Percentiles rank a stretch among this genome's conserved stretches.
phyloP scores from a whole-genome alignment of 2,888 invertebrate genomes.

The Subacronicta megacephala region DNA sequence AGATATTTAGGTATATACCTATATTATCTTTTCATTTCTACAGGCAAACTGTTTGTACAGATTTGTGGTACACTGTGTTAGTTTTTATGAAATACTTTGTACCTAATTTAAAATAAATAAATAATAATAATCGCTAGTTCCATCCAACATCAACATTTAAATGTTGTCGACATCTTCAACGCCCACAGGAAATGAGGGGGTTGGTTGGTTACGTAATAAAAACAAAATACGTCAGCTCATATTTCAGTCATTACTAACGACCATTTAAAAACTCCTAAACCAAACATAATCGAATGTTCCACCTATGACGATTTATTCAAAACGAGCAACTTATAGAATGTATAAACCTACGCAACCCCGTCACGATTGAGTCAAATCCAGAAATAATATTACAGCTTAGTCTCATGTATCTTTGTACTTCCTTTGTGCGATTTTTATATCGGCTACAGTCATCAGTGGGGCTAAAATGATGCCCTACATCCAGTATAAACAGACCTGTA shows the following conservation, averaged over 20 bases:
- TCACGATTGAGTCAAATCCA: slow-evolving; percentile 73
- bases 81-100: too few relatives aligned
- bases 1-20: too few relatives aligned
- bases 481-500: too few relatives aligned
- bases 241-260: slow-evolving; percentile 9
- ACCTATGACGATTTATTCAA: slow-evolving; percentile 50
- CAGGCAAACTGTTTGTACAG: too few relatives aligned
- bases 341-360: slow-evolving; percentile 69
- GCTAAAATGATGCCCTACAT: too few relatives aligned
- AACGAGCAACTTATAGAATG: slow-evolving; percentile 41
- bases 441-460: slow-evolving; percentile 24
- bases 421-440: slow-evolving; percentile 30
- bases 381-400: slow-evolving; percentile 64
- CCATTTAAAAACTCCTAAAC: slow-evolving; percentile 12
- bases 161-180: not conserved
- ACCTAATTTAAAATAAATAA: too few relatives aligned
- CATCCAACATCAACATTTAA: too few relatives aligned
- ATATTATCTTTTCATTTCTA: too few relatives aligned
- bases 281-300: slow-evolving; percentile 8
- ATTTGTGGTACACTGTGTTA: too few relatives aligned
- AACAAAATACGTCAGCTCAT: not conserved
- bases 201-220: not conserved
- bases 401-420: slow-evolving; percentile 26
- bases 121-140: too few relatives aligned
- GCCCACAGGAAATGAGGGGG: slow-evolving; percentile 16